phyloP scores from a whole-genome alignment of 1,140 invertebrate genomes.

The Microvelia longipes region DNA sequence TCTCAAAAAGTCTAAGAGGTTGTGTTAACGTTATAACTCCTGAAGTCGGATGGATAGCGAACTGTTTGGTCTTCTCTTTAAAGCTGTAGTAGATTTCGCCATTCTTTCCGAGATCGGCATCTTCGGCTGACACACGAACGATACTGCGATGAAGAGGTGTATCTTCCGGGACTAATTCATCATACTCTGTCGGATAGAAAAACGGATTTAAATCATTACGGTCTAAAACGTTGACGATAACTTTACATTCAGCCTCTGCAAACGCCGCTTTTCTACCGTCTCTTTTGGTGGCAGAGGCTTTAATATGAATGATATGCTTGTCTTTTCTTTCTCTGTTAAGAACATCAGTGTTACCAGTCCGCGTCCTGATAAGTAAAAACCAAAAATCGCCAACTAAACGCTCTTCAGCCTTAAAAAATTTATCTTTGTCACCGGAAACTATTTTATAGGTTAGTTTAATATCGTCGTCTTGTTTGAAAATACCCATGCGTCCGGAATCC shows the following conservation, averaged over 20 bases:
- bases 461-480: conserved; percentile 38
- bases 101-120: conserved; percentile 85
- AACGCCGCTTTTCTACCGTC: conserved; percentile 38
- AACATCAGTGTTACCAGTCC: conserved; percentile 65
- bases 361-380: conserved; percentile 73
- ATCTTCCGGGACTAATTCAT: conserved; percentile 76
- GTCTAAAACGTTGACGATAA: conserved; percentile 68
- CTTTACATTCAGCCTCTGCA: conserved; percentile 51
- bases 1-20: conserved; percentile 49
- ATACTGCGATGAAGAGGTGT: conserved; percentile 65
- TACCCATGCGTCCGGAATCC: conserved; percentile 47
- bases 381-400: conserved; percentile 78
- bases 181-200: conserved; percentile 76
- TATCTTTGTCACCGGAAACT: conserved; percentile 63
- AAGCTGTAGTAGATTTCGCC: conserved; percentile 94
- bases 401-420: conserved; percentile 85
- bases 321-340: conserved; percentile 82
- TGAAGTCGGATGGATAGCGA: conserved; percentile 81
- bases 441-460: conserved; percentile 65
- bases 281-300: conserved; percentile 46
- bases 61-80: conserved; percentile 64
- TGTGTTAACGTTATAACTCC: conserved; percentile 74
- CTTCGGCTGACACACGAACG: conserved; percentile 65
- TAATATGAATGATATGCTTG: conserved; percentile 62
- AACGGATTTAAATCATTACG: conserved; percentile 83